Evolutionary conservation across 2,888 invertebrate genomes (phyloP).

Genomic region (Drosophila recens): DNA sequence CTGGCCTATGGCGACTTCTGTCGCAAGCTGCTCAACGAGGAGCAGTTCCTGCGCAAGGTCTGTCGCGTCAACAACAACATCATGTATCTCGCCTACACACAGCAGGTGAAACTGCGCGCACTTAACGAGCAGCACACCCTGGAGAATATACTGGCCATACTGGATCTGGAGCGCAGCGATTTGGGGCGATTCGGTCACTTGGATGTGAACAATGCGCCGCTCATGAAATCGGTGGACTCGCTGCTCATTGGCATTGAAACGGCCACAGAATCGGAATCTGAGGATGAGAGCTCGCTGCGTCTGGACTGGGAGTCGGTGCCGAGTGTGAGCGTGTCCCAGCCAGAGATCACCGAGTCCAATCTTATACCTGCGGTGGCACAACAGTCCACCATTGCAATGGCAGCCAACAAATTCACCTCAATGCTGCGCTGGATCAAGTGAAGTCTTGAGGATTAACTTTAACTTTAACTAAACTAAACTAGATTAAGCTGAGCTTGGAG

Average conservation of each 20-base stretch:
- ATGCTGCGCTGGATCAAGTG: constrained; percentile 88
- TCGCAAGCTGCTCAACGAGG: constrained; percentile 88
- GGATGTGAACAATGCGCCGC: constrained; percentile 86
- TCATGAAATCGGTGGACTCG: constrained; percentile 87
- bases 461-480: constrained; percentile 50
- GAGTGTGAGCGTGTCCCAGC: constrained; percentile 69
- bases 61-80: constrained; percentile 93
- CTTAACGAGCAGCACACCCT: constrained; percentile 90
- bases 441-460: constrained; percentile 14
- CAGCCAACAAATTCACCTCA: constrained; percentile 93
- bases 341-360: constrained; percentile 75
- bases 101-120: constrained; percentile 88
- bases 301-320: constrained; percentile 93
- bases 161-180: constrained; percentile 88
- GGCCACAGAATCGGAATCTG: constrained; percentile 89
- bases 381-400: constrained; percentile 89
- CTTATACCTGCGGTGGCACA: constrained; percentile 77
- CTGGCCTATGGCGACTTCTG: constrained; percentile 90
- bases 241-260: constrained; percentile 88
- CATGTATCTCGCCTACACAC: constrained; percentile 91
- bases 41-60: constrained; percentile 91
- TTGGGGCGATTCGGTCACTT: constrained; percentile 90
- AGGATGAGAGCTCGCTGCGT: constrained; percentile 89
- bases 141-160: constrained; percentile 90
- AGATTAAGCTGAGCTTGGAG: constrained; percentile 45